These are phyloP conservation scores for Clarias magur DNA, from an alignment of 2,113 vertebrate genomes.

Conservation along the genomic window DNA sequence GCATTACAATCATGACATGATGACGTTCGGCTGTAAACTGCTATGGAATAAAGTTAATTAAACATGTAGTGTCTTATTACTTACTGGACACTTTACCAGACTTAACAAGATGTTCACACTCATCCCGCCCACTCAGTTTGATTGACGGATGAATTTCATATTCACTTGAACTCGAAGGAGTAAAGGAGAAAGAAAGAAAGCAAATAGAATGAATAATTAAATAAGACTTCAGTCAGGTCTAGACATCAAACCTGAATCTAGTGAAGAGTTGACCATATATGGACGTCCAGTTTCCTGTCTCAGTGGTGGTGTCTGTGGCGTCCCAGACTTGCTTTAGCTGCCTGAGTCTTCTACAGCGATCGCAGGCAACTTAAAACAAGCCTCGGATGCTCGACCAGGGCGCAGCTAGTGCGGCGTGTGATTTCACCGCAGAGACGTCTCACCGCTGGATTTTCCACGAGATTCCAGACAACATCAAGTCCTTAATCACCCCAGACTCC, in stretches of 20 bases:
- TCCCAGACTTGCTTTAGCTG: conserved; percentile 98
- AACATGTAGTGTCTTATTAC: neutral
- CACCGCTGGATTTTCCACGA: neutral
- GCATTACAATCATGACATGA: neutral
- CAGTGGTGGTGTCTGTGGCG: conserved; percentile 59
- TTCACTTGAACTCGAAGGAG: neutral
- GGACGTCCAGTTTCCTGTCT: conserved; percentile 14
- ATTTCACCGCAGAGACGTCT: neutral
- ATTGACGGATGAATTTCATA: neutral
- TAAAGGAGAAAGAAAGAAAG: neutral
- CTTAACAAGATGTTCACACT: neutral
- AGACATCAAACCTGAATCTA: neutral
- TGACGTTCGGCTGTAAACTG: neutral
- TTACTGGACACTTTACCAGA: neutral
- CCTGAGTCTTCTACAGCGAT: conserved; percentile 79
- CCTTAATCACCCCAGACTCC: neutral
- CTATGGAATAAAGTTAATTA: neutral
- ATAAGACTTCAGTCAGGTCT: neutral
- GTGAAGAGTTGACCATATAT: neutral
- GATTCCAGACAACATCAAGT: neutral
- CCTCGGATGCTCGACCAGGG: conserved; percentile 71
- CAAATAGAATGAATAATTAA: neutral
- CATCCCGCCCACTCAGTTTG: neutral
- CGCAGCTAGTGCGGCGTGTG: neutral
- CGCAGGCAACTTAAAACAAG: conserved; percentile 98